phyloP scores from a whole-genome alignment of 2,797 vertebrate genomes.

The Aulostomus chinensis region DNA sequence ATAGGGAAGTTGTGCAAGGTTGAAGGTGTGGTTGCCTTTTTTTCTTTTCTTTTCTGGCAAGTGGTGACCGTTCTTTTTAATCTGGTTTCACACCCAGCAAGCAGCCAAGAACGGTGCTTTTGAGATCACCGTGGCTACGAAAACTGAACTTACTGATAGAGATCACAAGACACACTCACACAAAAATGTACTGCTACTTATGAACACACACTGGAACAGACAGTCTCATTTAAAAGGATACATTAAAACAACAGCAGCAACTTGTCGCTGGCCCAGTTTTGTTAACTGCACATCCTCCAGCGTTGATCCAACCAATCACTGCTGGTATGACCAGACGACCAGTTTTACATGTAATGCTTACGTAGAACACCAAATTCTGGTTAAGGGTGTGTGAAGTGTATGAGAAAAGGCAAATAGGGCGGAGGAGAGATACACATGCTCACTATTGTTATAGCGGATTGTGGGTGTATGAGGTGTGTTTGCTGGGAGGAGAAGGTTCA shows the following conservation, averaged over 20 bases:
- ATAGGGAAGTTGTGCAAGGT: constrained; percentile 72
- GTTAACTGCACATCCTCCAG: constrained; percentile 42
- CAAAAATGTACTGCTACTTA: no score
- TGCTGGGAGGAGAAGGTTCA: constrained; percentile 56
- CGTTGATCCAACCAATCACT: constrained; percentile 19
- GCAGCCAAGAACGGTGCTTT: constrained; percentile 39
- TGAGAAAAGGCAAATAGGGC: constrained; percentile 54
- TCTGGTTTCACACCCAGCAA: constrained; percentile 61
- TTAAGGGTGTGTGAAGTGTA: constrained; percentile 38
- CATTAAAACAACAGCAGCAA: no score
- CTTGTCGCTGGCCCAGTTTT: constrained; percentile 35
- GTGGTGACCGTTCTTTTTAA: constrained; percentile 27
- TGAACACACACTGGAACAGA: background rate
- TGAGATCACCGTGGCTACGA: background rate
- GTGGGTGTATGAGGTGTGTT: constrained; percentile 55
- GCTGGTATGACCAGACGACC: constrained; percentile 8
- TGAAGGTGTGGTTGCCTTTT: constrained; percentile 64
- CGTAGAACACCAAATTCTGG: constrained; percentile 17
- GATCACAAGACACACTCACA: background rate
- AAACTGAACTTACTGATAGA: background rate
- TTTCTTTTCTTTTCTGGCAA: constrained; percentile 32
- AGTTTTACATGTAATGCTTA: constrained; percentile 4
- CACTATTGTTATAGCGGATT: constrained; percentile 40
- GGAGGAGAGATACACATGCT: constrained; percentile 32
- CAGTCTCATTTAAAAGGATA: constrained; percentile 18